These are phyloP conservation scores for Psix sp. DNA, from an alignment of 1,140 invertebrate species.

Conservation along the genomic window DNA sequence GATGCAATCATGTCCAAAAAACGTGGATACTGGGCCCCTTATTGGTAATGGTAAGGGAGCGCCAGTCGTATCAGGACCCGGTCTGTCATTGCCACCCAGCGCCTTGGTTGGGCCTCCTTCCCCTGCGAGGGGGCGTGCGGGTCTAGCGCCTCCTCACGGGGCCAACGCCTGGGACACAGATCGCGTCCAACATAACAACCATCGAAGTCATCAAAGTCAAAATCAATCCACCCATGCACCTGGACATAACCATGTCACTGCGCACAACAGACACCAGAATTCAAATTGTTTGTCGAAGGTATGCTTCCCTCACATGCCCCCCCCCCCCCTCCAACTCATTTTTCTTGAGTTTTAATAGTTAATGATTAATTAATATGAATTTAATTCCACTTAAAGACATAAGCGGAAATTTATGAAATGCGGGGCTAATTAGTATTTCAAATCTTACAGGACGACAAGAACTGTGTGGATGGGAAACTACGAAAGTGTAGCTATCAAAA, in stretches of 20 bases:
- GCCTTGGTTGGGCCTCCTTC: conserved; percentile 77
- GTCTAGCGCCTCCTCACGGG: conserved; percentile 80
- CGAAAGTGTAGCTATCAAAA: conserved; percentile 69
- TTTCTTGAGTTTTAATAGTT: too few species aligned
- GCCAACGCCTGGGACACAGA: conserved; percentile 79
- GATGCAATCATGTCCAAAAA: conserved; percentile 95
- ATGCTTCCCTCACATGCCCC: too few species aligned
- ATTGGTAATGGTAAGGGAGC: conserved; percentile 87
- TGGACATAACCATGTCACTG: conserved; percentile 64
- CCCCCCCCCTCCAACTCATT: too few species aligned
- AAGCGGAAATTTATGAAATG: too few species aligned
- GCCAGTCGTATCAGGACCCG: conserved; percentile 82
- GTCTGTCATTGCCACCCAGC: conserved; percentile 80
- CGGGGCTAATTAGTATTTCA: conserved; percentile 1
- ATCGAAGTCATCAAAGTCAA: conserved; percentile 77
- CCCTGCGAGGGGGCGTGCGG: conserved; percentile 79
- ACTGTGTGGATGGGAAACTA: conserved; percentile 64
- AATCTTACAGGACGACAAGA: conserved; percentile 66
- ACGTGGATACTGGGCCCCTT: conserved; percentile 97
- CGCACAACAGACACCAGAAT: conserved; percentile 65
- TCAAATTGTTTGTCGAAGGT: conserved; percentile 71
- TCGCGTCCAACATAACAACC: conserved; percentile 82
- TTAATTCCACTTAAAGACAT: too few species aligned
- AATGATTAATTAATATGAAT: too few species aligned
- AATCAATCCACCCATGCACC: conserved; percentile 66